These are phyloP conservation scores for Coturnix japonica DNA, from an alignment of 2,113 vertebrate genomes.

Conservation along the genomic window DNA sequence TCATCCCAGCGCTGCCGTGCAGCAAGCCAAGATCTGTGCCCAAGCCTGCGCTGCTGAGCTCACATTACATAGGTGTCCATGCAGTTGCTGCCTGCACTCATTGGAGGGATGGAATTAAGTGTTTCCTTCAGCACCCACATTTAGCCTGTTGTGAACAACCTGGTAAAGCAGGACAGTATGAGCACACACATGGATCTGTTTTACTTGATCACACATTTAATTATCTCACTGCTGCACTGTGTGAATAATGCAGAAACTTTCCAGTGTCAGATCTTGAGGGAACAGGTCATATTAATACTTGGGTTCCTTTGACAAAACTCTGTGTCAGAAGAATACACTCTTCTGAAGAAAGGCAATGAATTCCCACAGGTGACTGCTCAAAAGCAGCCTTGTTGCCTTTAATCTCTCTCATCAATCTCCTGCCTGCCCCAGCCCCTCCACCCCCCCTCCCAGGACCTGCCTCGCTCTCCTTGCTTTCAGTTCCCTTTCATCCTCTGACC, in stretches of 20 bases:
- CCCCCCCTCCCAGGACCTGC: background rate
- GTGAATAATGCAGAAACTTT: background rate
- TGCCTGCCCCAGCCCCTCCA: background rate
- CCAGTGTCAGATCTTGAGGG: background rate
- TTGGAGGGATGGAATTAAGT: background rate
- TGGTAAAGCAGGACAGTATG: background rate
- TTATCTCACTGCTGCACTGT: background rate
- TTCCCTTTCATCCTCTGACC: background rate
- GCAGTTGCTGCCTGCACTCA: background rate
- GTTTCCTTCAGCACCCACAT: background rate
- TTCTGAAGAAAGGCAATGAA: background rate
- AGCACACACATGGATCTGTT: accelerated
- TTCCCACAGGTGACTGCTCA: background rate
- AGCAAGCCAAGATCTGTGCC: accelerated
- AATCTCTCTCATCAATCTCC: background rate
- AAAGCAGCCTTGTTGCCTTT: background rate
- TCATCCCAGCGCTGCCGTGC: background rate
- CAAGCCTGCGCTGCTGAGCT: no score
- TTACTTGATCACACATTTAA: background rate
- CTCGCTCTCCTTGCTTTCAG: background rate
- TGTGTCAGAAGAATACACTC: accelerated
- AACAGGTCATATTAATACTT: background rate
- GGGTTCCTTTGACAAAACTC: background rate
- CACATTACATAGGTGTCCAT: accelerated
- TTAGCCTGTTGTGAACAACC: background rate